Evolutionary conservation across 2,113 vertebrate species (phyloP), one percentile per base, ranked within the genome.

Genomic region (Campylomormyrus tamandua): DNA sequence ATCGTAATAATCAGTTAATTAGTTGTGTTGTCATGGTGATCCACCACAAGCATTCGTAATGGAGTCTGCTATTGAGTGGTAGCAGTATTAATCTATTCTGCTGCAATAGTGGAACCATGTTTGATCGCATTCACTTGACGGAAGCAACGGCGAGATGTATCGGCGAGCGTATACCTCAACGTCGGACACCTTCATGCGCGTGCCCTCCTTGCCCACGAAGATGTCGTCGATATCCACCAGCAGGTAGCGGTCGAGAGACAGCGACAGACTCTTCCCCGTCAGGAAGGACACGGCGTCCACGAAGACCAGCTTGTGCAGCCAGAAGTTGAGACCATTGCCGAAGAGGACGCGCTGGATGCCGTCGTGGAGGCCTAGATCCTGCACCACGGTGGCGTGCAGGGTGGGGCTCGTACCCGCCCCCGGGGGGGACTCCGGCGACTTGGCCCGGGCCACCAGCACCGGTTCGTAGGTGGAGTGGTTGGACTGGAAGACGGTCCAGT

Each of bases 401-500:
- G 96, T 95, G 0, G 96, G 94, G 0, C 96, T 95, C 31, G 11
- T 93, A 0, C 96, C 96, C 94, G 96, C 94, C 91, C 96, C 96
- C 0, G 96, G 96, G 88, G 96, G 96, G 88, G 95, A 95, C 94
- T 97, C 97, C 0, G 96, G 94, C 0, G 96, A 96, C 90, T 96
- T 96, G 1, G 97, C 97, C 92, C 96, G 97, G 91, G 97, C 97
- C 89, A 98, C 93, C 74, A 97, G 96, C 74, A 98, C 96, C 0
- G 97, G 97, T 91, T 97, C 97, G 0, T 97, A 98, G 77, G 97
- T 97, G 90, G 97, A 97, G 91, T 97, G 97, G 93, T 98, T 97
- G 50, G 97, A 97, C 94, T 98, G 97, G 94, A 98, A 98, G 90
- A 98, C 97, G 0, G 97, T 98, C 97, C 97, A 98, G 93, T 98